Percentiles rank a stretch among this genome's conserved stretches.
Conservation (phyloP, 1,140 invertebrate genomes). For the Drosophila ananassae region DNA sequence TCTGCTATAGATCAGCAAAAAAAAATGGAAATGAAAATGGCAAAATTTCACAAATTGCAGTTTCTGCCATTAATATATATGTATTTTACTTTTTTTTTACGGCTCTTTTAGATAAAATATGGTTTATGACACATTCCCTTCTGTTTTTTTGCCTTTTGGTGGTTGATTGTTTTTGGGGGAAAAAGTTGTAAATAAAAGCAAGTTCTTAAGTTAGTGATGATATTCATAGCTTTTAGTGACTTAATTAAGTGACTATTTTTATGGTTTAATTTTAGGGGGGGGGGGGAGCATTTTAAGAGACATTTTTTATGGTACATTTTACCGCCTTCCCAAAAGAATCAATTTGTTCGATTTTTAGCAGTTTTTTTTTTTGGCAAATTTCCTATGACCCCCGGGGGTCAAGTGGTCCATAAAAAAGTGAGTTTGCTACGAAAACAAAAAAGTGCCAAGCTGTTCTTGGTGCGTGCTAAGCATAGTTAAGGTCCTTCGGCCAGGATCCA, state of each 20-base stretch:
- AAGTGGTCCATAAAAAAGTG: slow-evolving; percentile 35
- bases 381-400: not conserved
- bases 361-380: not conserved
- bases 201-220: slow-evolving; percentile 3
- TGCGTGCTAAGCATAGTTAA: slow-evolving; percentile 72
- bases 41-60: slow-evolving; percentile 36
- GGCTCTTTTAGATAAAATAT: slow-evolving; percentile 21
- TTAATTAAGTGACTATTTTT: not conserved
- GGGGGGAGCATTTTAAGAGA: not conserved
- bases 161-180: slow-evolving; percentile 13
- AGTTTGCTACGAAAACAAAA: slow-evolving; percentile 10
- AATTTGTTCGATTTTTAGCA: not conserved
- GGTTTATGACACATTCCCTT: not conserved
- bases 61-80: slow-evolving; percentile 35
- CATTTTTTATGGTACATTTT: not conserved
- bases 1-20: slow-evolving; percentile 37
- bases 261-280: not conserved
- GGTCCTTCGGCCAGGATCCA: slow-evolving; percentile 33
- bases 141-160: slow-evolving; percentile 1
- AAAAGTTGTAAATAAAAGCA: not conserved
- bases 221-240: not conserved
- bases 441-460: slow-evolving; percentile 54
- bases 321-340: not conserved
- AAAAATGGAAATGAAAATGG: slow-evolving; percentile 20
- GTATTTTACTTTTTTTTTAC: slow-evolving; percentile 4